A percentile compares a stretch with the other conserved stretches of the same genome.
Evolutionary conservation across 2,888 invertebrate species (phyloP).

Genomic region (Xylocampa areola): DNA sequence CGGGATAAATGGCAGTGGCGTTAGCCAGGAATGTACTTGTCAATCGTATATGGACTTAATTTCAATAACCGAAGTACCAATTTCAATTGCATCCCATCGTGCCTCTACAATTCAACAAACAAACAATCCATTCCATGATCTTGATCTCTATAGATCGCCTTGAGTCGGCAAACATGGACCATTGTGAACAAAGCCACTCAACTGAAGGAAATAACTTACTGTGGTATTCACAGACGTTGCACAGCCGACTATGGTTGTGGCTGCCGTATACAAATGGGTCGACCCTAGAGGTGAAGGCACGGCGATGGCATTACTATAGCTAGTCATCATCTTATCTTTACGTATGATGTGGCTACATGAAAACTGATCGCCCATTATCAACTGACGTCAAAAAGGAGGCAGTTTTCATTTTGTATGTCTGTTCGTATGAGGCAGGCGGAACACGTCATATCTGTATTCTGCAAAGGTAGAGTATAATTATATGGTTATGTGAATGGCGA

Average conservation of each 20-base stretch:
- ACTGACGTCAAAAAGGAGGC: no score
- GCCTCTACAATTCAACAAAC: no score
- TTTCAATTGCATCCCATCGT: no score
- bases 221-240: constrained; percentile 38
- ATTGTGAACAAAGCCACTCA: constrained; percentile 33
- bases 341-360: constrained; percentile 1
- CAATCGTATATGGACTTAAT: no score
- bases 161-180: constrained; percentile 5
- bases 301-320: constrained; percentile 11
- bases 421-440: neutral
- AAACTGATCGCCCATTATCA: constrained; percentile 20
- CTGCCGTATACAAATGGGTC: constrained; percentile 37
- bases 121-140: constrained; percentile 4
- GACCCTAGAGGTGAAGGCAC: constrained; percentile 8
- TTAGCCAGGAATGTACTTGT: no score
- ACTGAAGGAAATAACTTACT: constrained; percentile 49
- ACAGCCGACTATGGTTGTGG: constrained; percentile 33
- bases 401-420: constrained; percentile 4
- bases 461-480: no score
- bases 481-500: no score
- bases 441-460: no score
- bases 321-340: constrained; percentile 16
- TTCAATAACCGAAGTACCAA: no score
- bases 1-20: no score
- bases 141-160: neutral